phyloP scores from a whole-genome alignment of 2,797 vertebrate species.

The Dallia pectoralis region DNA sequence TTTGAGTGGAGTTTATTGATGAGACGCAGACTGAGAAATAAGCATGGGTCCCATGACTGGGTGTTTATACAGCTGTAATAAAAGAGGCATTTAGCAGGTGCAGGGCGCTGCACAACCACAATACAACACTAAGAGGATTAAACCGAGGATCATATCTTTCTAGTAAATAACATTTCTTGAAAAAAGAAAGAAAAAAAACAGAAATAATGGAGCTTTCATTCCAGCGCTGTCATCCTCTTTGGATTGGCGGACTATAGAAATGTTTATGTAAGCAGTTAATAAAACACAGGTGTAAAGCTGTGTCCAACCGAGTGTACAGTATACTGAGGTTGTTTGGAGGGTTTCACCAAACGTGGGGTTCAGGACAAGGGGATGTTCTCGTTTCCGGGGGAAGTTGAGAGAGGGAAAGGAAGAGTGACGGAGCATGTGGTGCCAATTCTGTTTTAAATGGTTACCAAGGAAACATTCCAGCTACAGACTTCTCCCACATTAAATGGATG shows the following conservation, averaged over 20 bases:
- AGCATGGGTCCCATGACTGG: slow-evolving; percentile 68
- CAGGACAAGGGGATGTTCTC: no score
- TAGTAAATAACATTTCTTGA: slow-evolving; percentile 80
- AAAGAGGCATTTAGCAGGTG: slow-evolving; percentile 82
- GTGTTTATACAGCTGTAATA: slow-evolving; percentile 82
- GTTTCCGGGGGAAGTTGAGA: no score
- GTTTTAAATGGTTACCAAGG: no score
- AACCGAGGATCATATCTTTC: slow-evolving; percentile 80
- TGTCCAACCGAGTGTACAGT: slow-evolving; percentile 68
- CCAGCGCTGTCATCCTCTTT: slow-evolving; percentile 73
- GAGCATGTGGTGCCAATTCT: no score
- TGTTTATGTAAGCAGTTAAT: slow-evolving; percentile 62
- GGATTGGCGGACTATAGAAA: slow-evolving; percentile 72
- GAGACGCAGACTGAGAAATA: slow-evolving; percentile 59
- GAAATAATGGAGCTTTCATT: slow-evolving; percentile 74
- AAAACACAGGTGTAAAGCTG: slow-evolving; percentile 75
- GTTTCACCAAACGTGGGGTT: no score
- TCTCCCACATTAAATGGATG: no score
- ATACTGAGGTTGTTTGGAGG: slow-evolving; percentile 60
- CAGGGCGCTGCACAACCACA: slow-evolving; percentile 79
- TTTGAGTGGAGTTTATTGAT: slow-evolving; percentile 51
- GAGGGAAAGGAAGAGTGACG: no score
- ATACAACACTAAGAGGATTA: slow-evolving; percentile 84
- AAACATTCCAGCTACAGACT: no score
- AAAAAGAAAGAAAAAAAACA: slow-evolving; percentile 64